Evolutionary conservation across 2,113 vertebrate genomes (phyloP).

Genomic region (Forbesichthys agassizii): DNA sequence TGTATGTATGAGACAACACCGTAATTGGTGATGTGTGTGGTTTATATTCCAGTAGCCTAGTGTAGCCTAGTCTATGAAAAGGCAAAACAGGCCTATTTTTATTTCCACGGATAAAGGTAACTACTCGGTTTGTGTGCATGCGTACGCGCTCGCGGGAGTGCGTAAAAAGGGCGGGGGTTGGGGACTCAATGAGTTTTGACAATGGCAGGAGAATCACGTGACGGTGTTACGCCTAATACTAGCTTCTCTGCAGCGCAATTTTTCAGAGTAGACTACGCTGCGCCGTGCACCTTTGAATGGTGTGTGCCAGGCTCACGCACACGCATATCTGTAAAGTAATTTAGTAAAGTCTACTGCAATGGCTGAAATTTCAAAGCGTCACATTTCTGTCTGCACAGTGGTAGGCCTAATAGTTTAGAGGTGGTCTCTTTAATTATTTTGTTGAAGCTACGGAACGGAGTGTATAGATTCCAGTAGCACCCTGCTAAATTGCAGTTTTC

Average conservation of each 20-base stretch:
- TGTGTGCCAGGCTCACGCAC: conserved; percentile 24
- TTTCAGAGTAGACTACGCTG: conserved; percentile 46
- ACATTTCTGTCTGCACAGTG: conserved; percentile 62
- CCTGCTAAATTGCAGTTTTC: neutral
- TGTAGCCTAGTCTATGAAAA: too few species aligned
- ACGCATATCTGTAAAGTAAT: conserved; percentile 23
- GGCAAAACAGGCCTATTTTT: too few species aligned
- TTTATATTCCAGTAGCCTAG: too few species aligned
- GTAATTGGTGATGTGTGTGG: too few species aligned
- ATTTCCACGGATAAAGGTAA: too few species aligned
- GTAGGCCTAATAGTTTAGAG: conserved; percentile 41
- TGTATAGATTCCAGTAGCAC: conserved; percentile 52
- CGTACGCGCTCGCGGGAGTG: neutral
- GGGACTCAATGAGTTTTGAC: conserved; percentile 34
- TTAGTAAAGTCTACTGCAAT: conserved; percentile 35
- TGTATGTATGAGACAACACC: neutral
- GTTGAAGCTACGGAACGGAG: conserved; percentile 42
- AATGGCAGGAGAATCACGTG: conserved; percentile 77
- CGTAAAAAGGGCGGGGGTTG: conserved; percentile 10
- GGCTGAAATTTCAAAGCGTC: conserved; percentile 57
- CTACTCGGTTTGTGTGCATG: neutral
- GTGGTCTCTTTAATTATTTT: conserved; percentile 38
- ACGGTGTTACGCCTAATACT: conserved; percentile 71
- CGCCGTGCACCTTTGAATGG: neutral
- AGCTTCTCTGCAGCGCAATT: conserved; percentile 77